These are phyloP conservation scores for Calameuta pallipes DNA, from an alignment of 2,888 invertebrate species.

Conservation along the genomic window DNA sequence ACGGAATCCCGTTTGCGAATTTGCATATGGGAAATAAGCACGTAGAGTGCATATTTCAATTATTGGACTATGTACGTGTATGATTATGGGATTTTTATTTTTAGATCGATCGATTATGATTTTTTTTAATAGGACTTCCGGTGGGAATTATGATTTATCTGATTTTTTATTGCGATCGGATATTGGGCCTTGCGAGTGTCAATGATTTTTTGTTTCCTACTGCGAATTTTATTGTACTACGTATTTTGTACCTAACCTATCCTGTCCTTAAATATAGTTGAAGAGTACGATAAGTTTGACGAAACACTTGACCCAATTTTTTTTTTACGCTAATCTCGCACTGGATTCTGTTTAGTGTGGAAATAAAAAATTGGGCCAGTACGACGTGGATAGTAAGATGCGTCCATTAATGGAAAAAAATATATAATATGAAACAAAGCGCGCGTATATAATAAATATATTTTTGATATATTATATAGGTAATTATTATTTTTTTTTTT, in stretches of 20 bases:
- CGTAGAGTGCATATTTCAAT: no score
- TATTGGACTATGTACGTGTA: no score
- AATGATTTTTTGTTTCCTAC: not conserved
- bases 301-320: conserved; percentile 41
- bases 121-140: not conserved
- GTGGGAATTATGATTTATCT: not conserved
- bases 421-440: no score
- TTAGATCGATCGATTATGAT: not conserved
- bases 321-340: conserved; percentile 21
- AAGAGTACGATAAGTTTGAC: conserved; percentile 9
- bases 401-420: not conserved
- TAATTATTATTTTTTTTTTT: no score
- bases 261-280: not conserved
- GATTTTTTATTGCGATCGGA: not conserved
- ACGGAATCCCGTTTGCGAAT: no score
- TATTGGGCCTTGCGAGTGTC: not conserved
- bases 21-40: no score
- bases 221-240: no score
- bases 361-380: not conserved
- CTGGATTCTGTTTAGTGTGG: conserved; percentile 11
- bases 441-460: no score
- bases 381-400: not conserved
- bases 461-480: no score
- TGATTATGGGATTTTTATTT: not conserved
- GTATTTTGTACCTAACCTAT: no score